These are phyloP conservation scores for Proctacanthus coquilletti DNA, from an alignment of 1,140 invertebrate species.

Conservation along the genomic window DNA sequence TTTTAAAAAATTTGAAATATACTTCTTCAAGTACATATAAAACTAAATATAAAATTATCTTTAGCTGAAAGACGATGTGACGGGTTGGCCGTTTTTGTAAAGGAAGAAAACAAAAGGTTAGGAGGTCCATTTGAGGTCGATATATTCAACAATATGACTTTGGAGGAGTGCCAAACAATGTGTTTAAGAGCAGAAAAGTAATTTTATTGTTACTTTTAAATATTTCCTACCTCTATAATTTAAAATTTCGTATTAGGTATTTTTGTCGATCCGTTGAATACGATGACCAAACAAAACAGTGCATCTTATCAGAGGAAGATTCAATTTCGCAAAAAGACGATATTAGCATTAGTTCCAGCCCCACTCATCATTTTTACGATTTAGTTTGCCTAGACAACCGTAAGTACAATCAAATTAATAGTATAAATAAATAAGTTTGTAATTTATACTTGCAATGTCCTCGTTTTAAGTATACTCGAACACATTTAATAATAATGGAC, in stretches of 20 bases:
- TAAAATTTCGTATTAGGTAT: slow-evolving; percentile 38
- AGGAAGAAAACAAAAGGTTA: slow-evolving; percentile 75
- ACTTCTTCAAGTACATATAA: slow-evolving; percentile 5
- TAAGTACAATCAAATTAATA: slow-evolving; percentile 36
- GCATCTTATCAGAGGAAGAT: slow-evolving; percentile 76
- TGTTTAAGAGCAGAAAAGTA: slow-evolving; percentile 63
- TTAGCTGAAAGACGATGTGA: slow-evolving; percentile 70
- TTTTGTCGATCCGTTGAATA: slow-evolving; percentile 83
- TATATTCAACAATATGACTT: slow-evolving; percentile 65
- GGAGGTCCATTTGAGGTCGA: slow-evolving; percentile 76
- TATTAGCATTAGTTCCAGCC: slow-evolving; percentile 60
- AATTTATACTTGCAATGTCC: too few relatives aligned
- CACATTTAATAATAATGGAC: too few relatives aligned
- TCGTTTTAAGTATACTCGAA: too few relatives aligned
- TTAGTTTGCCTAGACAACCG: slow-evolving; percentile 72
- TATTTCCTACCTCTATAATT: slow-evolving; percentile 9
- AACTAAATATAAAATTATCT: slow-evolving; percentile 4
- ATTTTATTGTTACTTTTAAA: slow-evolving; percentile 11
- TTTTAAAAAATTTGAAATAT: too few relatives aligned
- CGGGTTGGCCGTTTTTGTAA: slow-evolving; percentile 68
- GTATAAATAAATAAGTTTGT: too few relatives aligned
- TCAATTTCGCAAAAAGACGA: slow-evolving; percentile 73
- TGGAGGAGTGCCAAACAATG: slow-evolving; percentile 69
- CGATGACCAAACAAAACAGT: slow-evolving; percentile 68
- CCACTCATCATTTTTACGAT: slow-evolving; percentile 71